Base-by-base conservation (phyloP, 2,797 vertebrate species). In the Tadarida brasiliensis region DNA sequence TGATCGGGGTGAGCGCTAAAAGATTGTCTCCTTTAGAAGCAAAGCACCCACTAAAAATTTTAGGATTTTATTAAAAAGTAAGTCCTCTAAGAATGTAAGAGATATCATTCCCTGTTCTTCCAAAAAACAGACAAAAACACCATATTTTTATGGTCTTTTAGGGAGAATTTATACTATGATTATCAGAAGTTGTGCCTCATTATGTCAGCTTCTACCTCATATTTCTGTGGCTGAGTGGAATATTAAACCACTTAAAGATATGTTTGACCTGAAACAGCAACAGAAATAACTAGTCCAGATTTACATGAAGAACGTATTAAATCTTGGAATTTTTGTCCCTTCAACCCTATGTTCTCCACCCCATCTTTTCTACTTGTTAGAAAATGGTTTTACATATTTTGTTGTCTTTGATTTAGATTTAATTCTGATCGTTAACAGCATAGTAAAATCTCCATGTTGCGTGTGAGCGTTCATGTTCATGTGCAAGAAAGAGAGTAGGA, bases 41-140 rank as follows among this genome's bases (percentile, higher is more conserved):
- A 77, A 65, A 85, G 54, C 68, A 30, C 47, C 35, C 59, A 39
- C 24, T 57, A 92, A 94, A 82, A 87, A 14, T 51, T 91, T 93
- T 70, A 81, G 5, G 3, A 28, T 81, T 88, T 91, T 87, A 44
- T 84, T 90, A 63, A 93, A 90, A 92, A 56, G n/a, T 83, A 70
- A 93, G 56, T 24, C 24, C 44, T 93, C 28, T 85, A 61, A 88
- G 82, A 80, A 33, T 91, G 11, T 54, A 81, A 70, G 33, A 73
- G 8, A 22, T 84, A 30, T 81, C 19, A 10, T 77, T 73, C 44
- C 26, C 35, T 68, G 47, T 70, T 95, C 49, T 89, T 87, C 39
- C 61, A 65, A 74, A 68, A 77, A 24, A 59, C 24, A 59, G 24
- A 22, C 7, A 57, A 59, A 56, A 59, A 59, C 57, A 14, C 54